These are phyloP conservation scores for Rhinolophus ferrumequinum DNA, from an alignment of 2,113 vertebrate genomes.

Conservation along the genomic window DNA sequence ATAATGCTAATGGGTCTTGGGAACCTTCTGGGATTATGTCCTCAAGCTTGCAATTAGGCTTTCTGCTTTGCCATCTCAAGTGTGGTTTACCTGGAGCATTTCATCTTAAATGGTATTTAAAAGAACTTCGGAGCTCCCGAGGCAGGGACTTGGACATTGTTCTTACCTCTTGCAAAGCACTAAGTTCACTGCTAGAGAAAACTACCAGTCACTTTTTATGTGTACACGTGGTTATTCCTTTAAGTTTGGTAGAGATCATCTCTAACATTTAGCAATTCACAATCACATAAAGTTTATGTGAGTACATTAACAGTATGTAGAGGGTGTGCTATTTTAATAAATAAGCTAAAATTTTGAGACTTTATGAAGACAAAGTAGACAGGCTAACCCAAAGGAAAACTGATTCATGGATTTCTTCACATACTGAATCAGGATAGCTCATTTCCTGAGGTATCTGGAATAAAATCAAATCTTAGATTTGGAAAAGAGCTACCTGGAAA, in stretches of 20 bases:
- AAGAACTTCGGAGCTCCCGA: conserved; percentile 30
- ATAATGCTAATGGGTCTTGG: conserved; percentile 76
- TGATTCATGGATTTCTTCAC: background rate
- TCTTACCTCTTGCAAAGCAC: background rate
- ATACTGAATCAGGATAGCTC: background rate
- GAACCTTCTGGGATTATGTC: conserved; percentile 71
- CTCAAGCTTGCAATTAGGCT: conserved; percentile 28
- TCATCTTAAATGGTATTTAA: conserved; percentile 75
- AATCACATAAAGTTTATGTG: background rate
- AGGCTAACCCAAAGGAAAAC: conserved; percentile 4
- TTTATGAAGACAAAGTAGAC: background rate
- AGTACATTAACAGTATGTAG: background rate
- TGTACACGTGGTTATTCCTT: conserved; percentile 55
- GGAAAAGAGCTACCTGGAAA: background rate
- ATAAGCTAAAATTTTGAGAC: conserved; percentile 37
- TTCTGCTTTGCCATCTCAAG: conserved; percentile 76
- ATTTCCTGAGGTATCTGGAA: background rate
- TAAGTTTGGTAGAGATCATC: conserved; percentile 58
- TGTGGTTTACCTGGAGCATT: conserved; percentile 74
- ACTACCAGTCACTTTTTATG: conserved; percentile 60
- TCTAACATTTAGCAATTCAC: conserved; percentile 32
- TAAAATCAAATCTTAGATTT: conserved; percentile 14
- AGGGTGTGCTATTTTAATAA: background rate
- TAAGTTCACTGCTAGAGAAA: conserved; percentile 21
- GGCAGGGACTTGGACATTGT: background rate